Evolutionary conservation across 35 echinoderm and acorn worm species (phyloP).

Genomic region (Stichopus chloronotus): DNA sequence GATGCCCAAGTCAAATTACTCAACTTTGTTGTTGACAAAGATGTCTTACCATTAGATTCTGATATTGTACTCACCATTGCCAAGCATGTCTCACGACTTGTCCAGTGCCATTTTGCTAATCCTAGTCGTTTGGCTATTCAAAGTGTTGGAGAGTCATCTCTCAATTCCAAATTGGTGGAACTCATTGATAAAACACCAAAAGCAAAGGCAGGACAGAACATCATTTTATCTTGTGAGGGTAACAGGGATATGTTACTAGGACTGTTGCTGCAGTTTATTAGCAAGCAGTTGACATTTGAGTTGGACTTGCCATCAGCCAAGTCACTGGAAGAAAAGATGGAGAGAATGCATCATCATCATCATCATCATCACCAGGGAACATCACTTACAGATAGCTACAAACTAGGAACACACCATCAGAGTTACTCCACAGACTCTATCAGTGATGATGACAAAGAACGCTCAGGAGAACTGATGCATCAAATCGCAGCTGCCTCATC

Average conservation of each 20-base stretch:
- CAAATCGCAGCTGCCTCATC: slow-evolving; percentile 31
- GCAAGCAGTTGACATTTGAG: slow-evolving; percentile 71
- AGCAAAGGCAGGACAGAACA: slow-evolving; percentile 46
- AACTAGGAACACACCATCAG: slow-evolving; percentile 40
- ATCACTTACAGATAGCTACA: slow-evolving; percentile 61
- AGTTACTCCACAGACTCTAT: slow-evolving; percentile 49
- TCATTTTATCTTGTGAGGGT: slow-evolving; percentile 62
- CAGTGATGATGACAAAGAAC: slow-evolving; percentile 96
- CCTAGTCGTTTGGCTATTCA: slow-evolving; percentile 59
- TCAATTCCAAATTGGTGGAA: slow-evolving; percentile 67
- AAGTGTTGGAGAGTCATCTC: slow-evolving; percentile 39
- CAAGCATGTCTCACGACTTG: slow-evolving; percentile 64
- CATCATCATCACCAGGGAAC: neutral
- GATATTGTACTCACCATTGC: slow-evolving; percentile 70
- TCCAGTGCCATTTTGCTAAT: slow-evolving; percentile 69
- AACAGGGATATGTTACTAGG: slow-evolving; percentile 89
- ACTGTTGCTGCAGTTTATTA: slow-evolving; percentile 78
- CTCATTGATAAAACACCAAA: slow-evolving; percentile 68
- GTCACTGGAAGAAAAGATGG: slow-evolving; percentile 43
- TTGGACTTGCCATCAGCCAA: slow-evolving; percentile 56
- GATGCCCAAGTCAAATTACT: slow-evolving; percentile 94
- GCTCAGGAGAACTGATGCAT: slow-evolving; percentile 64
- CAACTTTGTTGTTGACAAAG: slow-evolving; percentile 80
- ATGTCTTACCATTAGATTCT: slow-evolving; percentile 65
- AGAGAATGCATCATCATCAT: neutral